These are phyloP conservation scores for Pelecanoides urinatrix DNA, from an alignment of 2,113 vertebrate genomes.

Conservation along the genomic window DNA sequence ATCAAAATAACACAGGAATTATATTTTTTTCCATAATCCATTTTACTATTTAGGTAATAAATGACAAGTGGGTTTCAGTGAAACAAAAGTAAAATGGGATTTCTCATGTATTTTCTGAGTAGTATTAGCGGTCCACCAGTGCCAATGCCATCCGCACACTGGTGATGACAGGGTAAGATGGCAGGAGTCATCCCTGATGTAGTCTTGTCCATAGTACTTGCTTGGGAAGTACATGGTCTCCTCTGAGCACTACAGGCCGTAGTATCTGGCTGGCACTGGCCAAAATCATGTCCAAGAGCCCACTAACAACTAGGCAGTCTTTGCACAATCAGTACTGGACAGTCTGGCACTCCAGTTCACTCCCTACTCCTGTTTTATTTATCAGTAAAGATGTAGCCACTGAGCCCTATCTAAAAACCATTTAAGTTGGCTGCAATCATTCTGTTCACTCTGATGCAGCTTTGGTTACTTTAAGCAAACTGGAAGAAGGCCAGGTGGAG, in stretches of 20 bases:
- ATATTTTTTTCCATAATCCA: background rate
- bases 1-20: background rate
- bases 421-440: background rate
- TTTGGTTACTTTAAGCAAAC: background rate
- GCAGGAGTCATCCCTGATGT: background rate
- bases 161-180: background rate
- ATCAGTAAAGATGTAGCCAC: background rate
- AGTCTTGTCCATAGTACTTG: background rate
- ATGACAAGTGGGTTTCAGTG: background rate
- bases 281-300: background rate
- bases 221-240: background rate
- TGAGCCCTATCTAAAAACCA: background rate
- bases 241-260: background rate
- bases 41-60: background rate
- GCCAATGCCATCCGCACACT: rapidly evolving
- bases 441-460: background rate
- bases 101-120: background rate
- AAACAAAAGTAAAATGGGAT: background rate
- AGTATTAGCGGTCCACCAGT: background rate
- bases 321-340: background rate
- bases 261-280: background rate
- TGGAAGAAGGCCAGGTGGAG: background rate
- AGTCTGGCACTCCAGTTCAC: background rate
- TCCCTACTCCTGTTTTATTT: background rate
- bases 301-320: background rate